Evolutionary conservation across 2,888 invertebrate genomes (phyloP).

Genomic region (Sphecodes monilicornis): DNA sequence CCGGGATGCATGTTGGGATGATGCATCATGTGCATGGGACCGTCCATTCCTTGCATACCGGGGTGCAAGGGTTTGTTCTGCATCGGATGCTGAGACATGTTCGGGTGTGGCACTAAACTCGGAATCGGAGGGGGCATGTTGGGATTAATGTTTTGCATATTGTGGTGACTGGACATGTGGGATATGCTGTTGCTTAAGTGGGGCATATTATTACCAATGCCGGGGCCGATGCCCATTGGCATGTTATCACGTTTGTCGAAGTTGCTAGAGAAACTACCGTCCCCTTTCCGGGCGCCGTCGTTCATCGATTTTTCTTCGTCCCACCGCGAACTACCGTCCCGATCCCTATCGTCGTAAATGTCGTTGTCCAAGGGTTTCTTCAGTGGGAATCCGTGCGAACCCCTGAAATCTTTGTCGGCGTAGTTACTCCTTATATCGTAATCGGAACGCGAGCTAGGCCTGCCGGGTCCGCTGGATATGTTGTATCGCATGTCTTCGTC

Average conservation of each 20-base stretch:
- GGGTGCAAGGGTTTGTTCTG: constrained; percentile 66
- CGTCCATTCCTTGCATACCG: constrained; percentile 76
- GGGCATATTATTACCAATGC: constrained; percentile 65
- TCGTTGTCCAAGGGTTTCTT: constrained; percentile 69
- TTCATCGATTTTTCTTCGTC: constrained; percentile 74
- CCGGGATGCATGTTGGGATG: constrained; percentile 78
- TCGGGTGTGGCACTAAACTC: constrained; percentile 74
- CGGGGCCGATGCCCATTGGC: constrained; percentile 68
- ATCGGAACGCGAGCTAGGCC: constrained; percentile 74
- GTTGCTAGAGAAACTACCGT: constrained; percentile 66
- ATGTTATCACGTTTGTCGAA: constrained; percentile 78
- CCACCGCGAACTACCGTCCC: constrained; percentile 74
- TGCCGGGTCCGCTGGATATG: constrained; percentile 74
- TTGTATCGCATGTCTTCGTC: constrained; percentile 78
- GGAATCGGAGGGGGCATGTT: constrained; percentile 77
- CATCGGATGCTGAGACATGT: constrained; percentile 75
- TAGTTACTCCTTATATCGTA: constrained; percentile 75
- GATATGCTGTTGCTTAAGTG: constrained; percentile 68
- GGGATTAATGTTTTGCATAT: constrained; percentile 80
- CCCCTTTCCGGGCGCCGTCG: constrained; percentile 66
- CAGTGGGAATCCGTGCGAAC: constrained; percentile 59
- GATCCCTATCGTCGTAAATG: constrained; percentile 68
- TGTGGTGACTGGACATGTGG: constrained; percentile 77
- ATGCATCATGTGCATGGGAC: constrained; percentile 79
- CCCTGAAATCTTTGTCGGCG: constrained; percentile 78